phyloP scores from a whole-genome alignment of 2,888 invertebrate species.

The Hedya salicella region DNA sequence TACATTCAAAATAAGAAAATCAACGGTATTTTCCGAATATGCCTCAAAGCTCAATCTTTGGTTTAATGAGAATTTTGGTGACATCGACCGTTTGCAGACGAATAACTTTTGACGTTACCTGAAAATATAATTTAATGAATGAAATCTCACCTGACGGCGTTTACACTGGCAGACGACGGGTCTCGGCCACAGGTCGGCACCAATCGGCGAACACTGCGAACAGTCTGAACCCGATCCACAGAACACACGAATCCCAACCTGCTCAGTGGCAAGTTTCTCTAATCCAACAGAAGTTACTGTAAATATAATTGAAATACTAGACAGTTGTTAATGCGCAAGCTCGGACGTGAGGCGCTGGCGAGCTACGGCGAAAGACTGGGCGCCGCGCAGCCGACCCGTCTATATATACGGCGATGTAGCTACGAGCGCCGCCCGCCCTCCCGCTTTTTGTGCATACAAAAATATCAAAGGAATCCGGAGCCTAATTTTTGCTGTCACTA shows the following conservation, averaged over 20 bases:
- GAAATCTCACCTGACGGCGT: conserved; percentile 54
- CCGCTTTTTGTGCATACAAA: conserved; percentile 73
- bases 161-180: conserved; percentile 32
- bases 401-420: conserved; percentile 68
- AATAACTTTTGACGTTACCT: conserved; percentile 15
- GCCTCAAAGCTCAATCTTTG: too few relatives aligned
- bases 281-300: conserved; percentile 10
- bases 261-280: conserved; percentile 21
- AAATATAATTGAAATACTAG: conserved; percentile 33
- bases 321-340: conserved; percentile 34
- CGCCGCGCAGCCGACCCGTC: conserved; percentile 66
- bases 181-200: conserved; percentile 38
- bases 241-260: conserved; percentile 35
- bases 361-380: conserved; percentile 72
- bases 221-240: conserved; percentile 33
- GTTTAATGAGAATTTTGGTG: not conserved
- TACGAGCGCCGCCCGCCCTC: conserved; percentile 72
- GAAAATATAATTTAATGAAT: conserved; percentile 41
- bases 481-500: conserved; percentile 81
- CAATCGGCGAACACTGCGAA: conserved; percentile 38
- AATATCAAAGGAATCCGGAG: conserved; percentile 80
- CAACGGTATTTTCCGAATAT: too few relatives aligned
- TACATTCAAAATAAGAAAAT: too few relatives aligned
- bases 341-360: conserved; percentile 56
- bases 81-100: not conserved